Percentiles rank a stretch among this genome's conserved stretches.
Conservation (phyloP, 2,113 vertebrate species). For the Poeciliopsis turrubarensis region DNA sequence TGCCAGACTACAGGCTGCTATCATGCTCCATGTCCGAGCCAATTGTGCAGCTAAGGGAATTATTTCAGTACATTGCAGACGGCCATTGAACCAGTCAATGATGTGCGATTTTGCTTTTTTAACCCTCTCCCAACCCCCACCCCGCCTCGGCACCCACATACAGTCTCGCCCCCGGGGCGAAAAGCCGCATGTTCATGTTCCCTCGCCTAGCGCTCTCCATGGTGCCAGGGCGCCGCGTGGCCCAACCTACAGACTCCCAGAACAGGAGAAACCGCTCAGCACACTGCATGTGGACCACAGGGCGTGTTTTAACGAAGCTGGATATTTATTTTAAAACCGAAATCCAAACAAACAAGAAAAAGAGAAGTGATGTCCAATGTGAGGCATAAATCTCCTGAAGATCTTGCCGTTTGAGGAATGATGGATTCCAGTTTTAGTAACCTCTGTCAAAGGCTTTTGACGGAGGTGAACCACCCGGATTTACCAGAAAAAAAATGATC, state of each 20-base stretch:
- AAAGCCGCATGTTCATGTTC: constrained; percentile 36
- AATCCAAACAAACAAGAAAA: not conserved
- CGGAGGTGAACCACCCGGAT: not conserved
- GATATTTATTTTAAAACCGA: too few relatives aligned
- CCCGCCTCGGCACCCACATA: constrained; percentile 56
- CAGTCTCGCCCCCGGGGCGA: constrained; percentile 53
- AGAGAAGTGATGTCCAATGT: not conserved
- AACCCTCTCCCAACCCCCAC: constrained; percentile 17
- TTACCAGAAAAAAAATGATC: not conserved
- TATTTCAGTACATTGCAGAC: constrained; percentile 76
- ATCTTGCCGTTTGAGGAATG: not conserved
- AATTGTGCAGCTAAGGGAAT: constrained; percentile 82
- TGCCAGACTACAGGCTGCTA: constrained; percentile 40
- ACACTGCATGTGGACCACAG: not conserved
- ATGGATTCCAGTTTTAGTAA: not conserved
- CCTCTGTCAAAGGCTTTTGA: too few relatives aligned
- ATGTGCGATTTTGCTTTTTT: constrained; percentile 22
- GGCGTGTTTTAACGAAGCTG: too few relatives aligned
- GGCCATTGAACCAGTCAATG: constrained; percentile 76
- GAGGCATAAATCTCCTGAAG: not conserved
- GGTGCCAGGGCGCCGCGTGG: not conserved
- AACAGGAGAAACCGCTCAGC: not conserved
- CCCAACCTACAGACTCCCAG: not conserved
- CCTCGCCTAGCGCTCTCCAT: constrained; percentile 36
- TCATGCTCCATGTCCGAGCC: constrained; percentile 68